Conservation (phyloP, 2,113 vertebrate genomes). For the Strix uralensis region DNA sequence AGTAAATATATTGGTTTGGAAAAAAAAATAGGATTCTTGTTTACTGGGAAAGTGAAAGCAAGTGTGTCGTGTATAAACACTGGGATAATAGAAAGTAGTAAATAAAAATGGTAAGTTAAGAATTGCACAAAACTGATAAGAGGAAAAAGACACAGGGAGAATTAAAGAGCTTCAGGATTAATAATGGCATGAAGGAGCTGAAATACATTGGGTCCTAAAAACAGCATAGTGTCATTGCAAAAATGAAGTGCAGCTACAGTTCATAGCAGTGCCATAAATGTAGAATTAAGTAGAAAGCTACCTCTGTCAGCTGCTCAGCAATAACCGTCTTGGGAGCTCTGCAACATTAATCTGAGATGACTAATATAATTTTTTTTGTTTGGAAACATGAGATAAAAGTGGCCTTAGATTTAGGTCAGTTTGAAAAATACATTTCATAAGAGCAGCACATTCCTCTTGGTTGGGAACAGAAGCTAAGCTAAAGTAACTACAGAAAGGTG, state of each 20-base stretch:
- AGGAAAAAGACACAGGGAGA: background rate
- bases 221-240: background rate
- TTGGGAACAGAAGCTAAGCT: background rate
- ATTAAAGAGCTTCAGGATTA: background rate
- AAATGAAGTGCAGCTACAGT: background rate
- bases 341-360: background rate
- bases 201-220: background rate
- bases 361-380: background rate
- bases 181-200: background rate
- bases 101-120: conserved; percentile 9
- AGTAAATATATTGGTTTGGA: background rate
- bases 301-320: background rate
- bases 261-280: background rate
- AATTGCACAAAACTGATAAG: background rate
- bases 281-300: background rate
- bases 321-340: background rate
- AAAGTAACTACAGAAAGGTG: background rate
- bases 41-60: background rate
- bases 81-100: background rate
- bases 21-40: background rate
- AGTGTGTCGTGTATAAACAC: background rate
- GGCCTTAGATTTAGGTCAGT: background rate
- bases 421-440: background rate
- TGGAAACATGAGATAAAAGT: background rate
- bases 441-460: background rate